Conservation (phyloP, 2,113 vertebrate genomes). For the Colinus virginianus region DNA sequence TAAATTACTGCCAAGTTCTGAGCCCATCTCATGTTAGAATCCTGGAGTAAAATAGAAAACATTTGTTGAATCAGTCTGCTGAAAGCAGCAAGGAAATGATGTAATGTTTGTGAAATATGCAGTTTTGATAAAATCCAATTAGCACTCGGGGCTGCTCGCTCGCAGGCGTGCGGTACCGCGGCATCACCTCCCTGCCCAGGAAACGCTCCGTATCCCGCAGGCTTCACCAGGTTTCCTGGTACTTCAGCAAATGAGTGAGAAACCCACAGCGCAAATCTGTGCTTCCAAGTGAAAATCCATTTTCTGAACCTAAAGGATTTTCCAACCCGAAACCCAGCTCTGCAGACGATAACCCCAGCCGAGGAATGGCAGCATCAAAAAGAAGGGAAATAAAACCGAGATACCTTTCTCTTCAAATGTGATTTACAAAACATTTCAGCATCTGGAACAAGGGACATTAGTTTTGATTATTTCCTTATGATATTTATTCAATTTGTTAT, state of each 20-base stretch:
- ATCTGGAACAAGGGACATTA: slow-evolving; percentile 69
- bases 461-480: slow-evolving; percentile 80
- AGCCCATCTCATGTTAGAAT: slow-evolving; percentile 61
- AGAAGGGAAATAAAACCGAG: background rate
- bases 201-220: slow-evolving; percentile 5
- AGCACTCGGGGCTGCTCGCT: slow-evolving; percentile 16
- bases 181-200: background rate
- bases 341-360: background rate
- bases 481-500: slow-evolving; percentile 68
- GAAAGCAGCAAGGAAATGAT: slow-evolving; percentile 73
- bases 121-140: slow-evolving; percentile 73
- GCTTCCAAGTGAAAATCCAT: background rate
- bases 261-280: background rate
- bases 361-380: background rate
- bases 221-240: background rate
- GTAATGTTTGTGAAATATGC: slow-evolving; percentile 63
- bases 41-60: slow-evolving; percentile 73
- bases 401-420: slow-evolving; percentile 15
- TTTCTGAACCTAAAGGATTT: background rate
- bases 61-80: slow-evolving; percentile 67
- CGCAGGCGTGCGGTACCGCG: background rate
- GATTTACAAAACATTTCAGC: slow-evolving; percentile 42
- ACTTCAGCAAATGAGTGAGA: background rate
- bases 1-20: slow-evolving; percentile 73
- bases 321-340: background rate